Evolutionary conservation across 2,113 vertebrate genomes (phyloP), one percentile per base, ranked within the genome.

Genomic region (Bos indicus): DNA sequence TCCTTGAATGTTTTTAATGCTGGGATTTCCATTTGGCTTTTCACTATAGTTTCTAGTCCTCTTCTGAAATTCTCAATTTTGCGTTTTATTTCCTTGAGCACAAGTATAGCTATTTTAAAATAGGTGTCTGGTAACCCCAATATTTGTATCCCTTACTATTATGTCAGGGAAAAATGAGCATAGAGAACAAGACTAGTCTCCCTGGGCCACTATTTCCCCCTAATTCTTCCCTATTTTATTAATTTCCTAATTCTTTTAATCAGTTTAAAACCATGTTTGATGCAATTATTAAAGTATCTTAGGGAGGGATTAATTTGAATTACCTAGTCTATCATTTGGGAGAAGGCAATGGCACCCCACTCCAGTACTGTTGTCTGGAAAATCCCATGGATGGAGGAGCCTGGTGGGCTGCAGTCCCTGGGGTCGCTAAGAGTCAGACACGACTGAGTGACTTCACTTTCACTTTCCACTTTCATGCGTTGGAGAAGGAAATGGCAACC

Each of bases 41-140:
- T 87, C 82, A 88, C 62, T 57, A 78, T 89, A 46, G 54, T 88
- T 94, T 85, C 59, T 94, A 91, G 21, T 30, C 23, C 1, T 86
- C n/a, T 90, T 88, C 26, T 56, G 83, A 94, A 92, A 48, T 90
- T 96, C n/a, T 94, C 33, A 28, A 8, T 59, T 88, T 85, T 97
- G 36, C 6, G 36, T 92, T 94, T 90, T 80, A 54, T 74, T 91
- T 86, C 59, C 14, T 88, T 93, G 74, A 77, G 48, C 1, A 36
- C 51, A 87, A 13, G 26, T 56, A 51, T 13, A 81, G 36, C 96
- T 81, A 46, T 78, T 95, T 96, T 40, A 90, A 51, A 60, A 30
- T 64, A 16, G 48, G 1, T 94, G 13, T 78, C 77, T 71, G 23
- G 30, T 82, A 90, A 67, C 4, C 7, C 36, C 7, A 46, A 14